These are phyloP conservation scores for Sialia sialis DNA, from an alignment of 2,113 vertebrate species.

Conservation along the genomic window DNA sequence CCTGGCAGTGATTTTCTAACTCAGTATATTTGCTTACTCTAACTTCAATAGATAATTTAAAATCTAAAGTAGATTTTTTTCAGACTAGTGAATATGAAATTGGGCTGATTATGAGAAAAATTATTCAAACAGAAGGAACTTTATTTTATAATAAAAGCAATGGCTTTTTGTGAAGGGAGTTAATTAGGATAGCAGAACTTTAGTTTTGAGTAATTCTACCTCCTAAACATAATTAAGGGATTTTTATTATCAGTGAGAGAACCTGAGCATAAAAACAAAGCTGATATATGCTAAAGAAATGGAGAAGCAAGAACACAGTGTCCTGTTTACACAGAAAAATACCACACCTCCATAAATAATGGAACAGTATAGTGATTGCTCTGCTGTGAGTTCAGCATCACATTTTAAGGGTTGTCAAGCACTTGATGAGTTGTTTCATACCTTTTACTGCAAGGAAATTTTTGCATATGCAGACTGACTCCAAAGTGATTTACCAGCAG, in stretches of 20 bases:
- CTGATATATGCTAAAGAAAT: background rate
- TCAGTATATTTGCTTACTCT: background rate
- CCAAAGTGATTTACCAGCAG: accelerated
- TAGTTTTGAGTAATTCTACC: background rate
- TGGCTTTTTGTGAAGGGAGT: background rate
- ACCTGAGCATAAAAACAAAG: background rate
- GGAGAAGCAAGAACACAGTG: background rate
- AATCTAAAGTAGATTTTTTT: background rate
- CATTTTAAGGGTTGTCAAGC: background rate
- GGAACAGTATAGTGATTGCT: background rate
- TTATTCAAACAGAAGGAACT: background rate
- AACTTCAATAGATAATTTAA: background rate
- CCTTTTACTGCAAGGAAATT: background rate
- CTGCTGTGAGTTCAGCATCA: background rate
- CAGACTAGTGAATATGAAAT: background rate
- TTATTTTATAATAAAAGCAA: background rate
- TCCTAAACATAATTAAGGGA: background rate
- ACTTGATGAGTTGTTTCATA: background rate
- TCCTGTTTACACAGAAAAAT: background rate
- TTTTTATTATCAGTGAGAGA: background rate
- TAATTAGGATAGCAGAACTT: background rate
- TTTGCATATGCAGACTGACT: background rate
- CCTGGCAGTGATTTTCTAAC: background rate
- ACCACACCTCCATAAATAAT: conserved; percentile 60
- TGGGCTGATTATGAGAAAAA: background rate